Conservation (phyloP, 2,797 vertebrate species). For the Apogon talboti region DNA sequence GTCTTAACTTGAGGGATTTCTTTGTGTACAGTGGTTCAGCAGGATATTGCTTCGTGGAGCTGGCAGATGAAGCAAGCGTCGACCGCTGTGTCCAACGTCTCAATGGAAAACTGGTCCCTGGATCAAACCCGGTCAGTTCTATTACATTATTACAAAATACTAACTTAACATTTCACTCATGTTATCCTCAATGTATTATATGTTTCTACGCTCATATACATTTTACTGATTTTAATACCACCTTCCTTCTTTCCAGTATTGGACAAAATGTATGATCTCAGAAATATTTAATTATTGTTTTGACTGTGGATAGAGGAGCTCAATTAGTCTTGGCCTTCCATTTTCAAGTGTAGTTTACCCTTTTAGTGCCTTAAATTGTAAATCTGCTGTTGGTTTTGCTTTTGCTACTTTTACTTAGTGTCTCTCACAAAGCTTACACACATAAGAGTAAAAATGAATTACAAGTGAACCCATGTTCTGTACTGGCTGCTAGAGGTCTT, state of each 20-base stretch:
- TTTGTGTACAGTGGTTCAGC: conserved; percentile 80
- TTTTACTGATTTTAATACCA: conserved; percentile 50
- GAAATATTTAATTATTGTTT: conserved; percentile 44
- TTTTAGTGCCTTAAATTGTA: background rate
- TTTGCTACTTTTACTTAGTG: background rate
- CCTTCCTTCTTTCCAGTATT: conserved; percentile 65
- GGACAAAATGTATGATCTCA: conserved; percentile 29
- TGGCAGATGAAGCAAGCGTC: conserved; percentile 86
- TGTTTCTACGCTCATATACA: conserved; percentile 33
- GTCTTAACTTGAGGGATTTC: background rate
- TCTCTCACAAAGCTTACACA: background rate
- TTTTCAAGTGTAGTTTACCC: conserved; percentile 18
- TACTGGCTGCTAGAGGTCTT: conserved; percentile 7
- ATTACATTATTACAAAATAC: conserved; percentile 34
- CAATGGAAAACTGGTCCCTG: conserved; percentile 87
- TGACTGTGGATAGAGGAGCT: conserved; percentile 70
- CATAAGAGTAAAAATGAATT: conserved; percentile 1
- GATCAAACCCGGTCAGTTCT: conserved; percentile 86
- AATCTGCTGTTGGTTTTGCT: conserved; percentile 11
- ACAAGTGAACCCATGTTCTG: background rate
- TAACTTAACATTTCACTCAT: conserved; percentile 11
- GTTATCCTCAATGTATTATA: conserved; percentile 23
- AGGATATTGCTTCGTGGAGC: conserved; percentile 88
- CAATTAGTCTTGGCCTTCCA: conserved; percentile 52
- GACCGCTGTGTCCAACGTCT: conserved; percentile 86